A percentile compares a stretch with the other conserved stretches of the same genome.
phyloP scores from a whole-genome alignment of 2,888 invertebrate species.

The Acanthosepion lycidas region DNA sequence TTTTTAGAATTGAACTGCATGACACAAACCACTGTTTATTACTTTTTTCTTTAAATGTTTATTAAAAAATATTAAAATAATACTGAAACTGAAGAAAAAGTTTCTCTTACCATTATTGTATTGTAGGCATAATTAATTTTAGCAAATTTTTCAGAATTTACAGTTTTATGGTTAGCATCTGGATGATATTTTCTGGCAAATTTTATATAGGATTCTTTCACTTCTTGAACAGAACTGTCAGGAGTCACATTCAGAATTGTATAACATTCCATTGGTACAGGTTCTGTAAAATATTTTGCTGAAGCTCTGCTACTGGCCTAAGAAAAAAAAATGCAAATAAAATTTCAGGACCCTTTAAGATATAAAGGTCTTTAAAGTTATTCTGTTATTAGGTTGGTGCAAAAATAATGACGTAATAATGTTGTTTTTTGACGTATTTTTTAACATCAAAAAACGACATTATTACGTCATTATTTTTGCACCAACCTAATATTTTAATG shows the following conservation, averaged over 20 bases:
- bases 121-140: slow-evolving; percentile 85
- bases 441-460: too few relatives aligned
- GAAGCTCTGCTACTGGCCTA: background rate
- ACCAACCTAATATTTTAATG: too few relatives aligned
- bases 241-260: slow-evolving; percentile 81
- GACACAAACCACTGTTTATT: too few relatives aligned
- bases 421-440: too few relatives aligned
- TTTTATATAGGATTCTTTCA: slow-evolving; percentile 83
- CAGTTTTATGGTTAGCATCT: slow-evolving; percentile 83
- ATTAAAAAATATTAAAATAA: too few relatives aligned
- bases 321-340: background rate
- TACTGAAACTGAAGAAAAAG: background rate
- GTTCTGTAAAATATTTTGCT: background rate
- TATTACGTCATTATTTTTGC: too few relatives aligned
- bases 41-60: too few relatives aligned
- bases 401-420: too few relatives aligned
- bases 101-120: slow-evolving; percentile 78
- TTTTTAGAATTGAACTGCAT: too few relatives aligned
- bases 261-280: slow-evolving; percentile 78
- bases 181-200: slow-evolving; percentile 89
- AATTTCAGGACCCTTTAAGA: background rate
- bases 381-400: too few relatives aligned
- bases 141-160: slow-evolving; percentile 83
- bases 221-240: slow-evolving; percentile 83
- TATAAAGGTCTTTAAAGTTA: background rate